phyloP scores from a whole-genome alignment of 2,113 vertebrate genomes.

The Rafetus swinhoei region DNA sequence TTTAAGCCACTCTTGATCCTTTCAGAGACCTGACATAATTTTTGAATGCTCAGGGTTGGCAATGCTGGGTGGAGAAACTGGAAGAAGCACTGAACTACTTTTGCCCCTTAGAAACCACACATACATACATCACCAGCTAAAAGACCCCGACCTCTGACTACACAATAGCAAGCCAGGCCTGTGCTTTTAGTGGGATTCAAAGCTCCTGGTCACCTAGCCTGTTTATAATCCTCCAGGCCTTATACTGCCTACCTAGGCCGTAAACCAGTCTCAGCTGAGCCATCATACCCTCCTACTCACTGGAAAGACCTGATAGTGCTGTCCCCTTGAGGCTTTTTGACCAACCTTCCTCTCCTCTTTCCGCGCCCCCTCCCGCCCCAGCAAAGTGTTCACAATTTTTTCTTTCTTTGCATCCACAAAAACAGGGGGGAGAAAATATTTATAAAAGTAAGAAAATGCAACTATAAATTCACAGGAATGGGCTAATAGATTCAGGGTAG shows the following conservation, averaged over 20 bases:
- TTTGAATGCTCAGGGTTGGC: no score
- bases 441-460: background rate
- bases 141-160: background rate
- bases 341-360: no score
- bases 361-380: no score
- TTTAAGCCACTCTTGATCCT: no score
- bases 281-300: fast-evolving
- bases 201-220: background rate
- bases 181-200: background rate
- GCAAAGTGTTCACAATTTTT: background rate
- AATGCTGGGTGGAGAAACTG: no score
- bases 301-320: background rate
- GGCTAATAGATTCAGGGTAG: background rate
- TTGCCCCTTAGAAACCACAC: background rate
- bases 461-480: background rate
- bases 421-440: background rate
- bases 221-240: background rate
- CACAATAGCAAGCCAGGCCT: background rate
- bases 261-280: background rate
- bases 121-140: background rate
- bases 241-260: background rate
- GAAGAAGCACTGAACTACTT: background rate
- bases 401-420: background rate
- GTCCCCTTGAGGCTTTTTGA: background rate
- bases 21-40: no score